These are phyloP conservation scores for human DNA, from an alignment of 2,113 vertebrate species.

Conservation along the genomic window GRCh38 chr4:6437001-6437500, in stretches of 20 bases:
- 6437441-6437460: background rate
- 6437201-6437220: background rate
- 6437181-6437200: accelerated
- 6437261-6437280: background rate
- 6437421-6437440: background rate
- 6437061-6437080: accelerated
- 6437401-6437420: background rate
- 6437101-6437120: background rate
- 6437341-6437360: background rate
- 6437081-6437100: background rate
- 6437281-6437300: background rate
- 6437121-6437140: accelerated
- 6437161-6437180: too few relatives aligned
- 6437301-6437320: background rate
- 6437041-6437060: background rate
- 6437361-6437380: background rate
- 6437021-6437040: background rate
- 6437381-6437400: background rate
- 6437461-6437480: accelerated
- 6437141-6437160: accelerated
- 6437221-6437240: background rate
- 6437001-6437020: background rate
- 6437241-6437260: background rate
- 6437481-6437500: background rate
- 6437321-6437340: background rate